Base-by-base conservation (phyloP, 2,888 invertebrate genomes). In the Hetaerina titia region DNA sequence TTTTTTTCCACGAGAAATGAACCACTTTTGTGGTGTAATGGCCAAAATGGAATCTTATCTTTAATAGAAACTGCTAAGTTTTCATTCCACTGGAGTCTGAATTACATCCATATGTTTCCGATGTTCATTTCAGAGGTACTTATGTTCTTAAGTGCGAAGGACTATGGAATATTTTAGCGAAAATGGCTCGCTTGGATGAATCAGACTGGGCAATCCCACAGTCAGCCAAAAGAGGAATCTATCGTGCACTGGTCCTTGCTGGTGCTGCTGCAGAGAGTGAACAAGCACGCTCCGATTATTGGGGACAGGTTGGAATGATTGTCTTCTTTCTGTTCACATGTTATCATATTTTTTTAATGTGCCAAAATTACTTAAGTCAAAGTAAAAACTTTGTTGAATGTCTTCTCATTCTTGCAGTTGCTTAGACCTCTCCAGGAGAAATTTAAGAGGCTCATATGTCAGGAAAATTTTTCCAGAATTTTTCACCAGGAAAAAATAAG, bases 221-320 rank as follows among this genome's bases (percentile, higher is more conserved):
- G 45, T 96, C 97, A 63, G 97, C 98, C 5, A 97, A 98, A 95
- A 97, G 98, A 95, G 98, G 98, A 94, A 96, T 99, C 57, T 98
- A 98, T 96, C 97, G 98, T 96, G 98, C 98, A 1, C 97, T 99
- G 95, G 98, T 98, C 19, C 97, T 98, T 95, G 98, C 98, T 0
- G 98, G 97, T n/a, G 96, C 97, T 7, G 97, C 97, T 0, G 96
- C 97, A 74, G 96, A 96, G 7, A 96, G 97, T 94, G 92, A 92
- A 22, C 92, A 92, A 69, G 92, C 69, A n/a, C 69, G 92, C n/a
- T 57, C 92, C 13, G 92, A 92, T 11, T 92, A 92, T 69, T 92
- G 92, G 92, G 56, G 92, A n/a, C 92, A 92, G 92, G 92, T 92
- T 1, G 56, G 56, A 19, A 64, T 64, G 45, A 90, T 45, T 64